Percentiles rank a stretch among this genome's conserved stretches.
Conservation (phyloP, 2,888 invertebrate species). For the Tipula confusa region DNA sequence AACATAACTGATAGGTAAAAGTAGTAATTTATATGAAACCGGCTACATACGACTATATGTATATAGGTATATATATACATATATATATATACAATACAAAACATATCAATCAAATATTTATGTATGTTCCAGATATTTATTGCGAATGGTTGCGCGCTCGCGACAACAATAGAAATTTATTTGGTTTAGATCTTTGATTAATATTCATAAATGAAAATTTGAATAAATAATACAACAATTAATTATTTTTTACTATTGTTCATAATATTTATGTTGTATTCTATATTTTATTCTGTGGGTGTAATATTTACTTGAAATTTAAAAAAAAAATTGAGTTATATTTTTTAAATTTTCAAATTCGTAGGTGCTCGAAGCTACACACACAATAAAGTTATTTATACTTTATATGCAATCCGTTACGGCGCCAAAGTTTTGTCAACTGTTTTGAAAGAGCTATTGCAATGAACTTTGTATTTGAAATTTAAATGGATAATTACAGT, state of each 20-base stretch:
- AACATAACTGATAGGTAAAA: slow-evolving; percentile 16
- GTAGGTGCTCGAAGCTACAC: neutral
- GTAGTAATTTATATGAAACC: neutral
- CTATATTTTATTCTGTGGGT: neutral
- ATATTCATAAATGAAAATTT: neutral
- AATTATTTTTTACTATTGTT: neutral
- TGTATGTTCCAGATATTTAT: neutral
- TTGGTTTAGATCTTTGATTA: slow-evolving; percentile 15
- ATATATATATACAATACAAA: neutral
- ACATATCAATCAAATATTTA: neutral
- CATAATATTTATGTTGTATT: neutral
- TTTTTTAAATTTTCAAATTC: neutral
- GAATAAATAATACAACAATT: neutral
- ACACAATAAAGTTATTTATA: neutral
- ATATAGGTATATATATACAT: no score
- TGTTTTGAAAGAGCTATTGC: no score
- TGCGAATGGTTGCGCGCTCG: neutral
- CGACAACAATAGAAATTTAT: slow-evolving; percentile 6
- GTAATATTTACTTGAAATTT: neutral
- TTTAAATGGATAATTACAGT: no score
- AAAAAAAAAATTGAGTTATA: neutral
- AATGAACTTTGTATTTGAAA: no score
- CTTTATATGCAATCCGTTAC: neutral
- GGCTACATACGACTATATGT: no score
- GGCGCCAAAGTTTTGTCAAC: no score